phyloP scores from a whole-genome alignment of 2,888 invertebrate species.

The Hypomecis punctinalis region DNA sequence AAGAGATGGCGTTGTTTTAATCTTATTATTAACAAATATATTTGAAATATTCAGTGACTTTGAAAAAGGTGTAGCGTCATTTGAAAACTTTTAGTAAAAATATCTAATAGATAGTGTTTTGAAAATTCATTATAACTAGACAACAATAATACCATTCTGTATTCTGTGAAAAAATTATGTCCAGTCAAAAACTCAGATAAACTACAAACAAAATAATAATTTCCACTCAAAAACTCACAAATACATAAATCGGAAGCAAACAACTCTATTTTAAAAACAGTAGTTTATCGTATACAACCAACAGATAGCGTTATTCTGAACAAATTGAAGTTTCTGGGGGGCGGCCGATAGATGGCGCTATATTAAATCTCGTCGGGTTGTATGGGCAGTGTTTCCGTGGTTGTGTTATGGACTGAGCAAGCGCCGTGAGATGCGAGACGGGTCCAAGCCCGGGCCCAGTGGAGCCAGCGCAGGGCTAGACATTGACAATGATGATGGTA shows the following conservation, averaged over 20 bases:
- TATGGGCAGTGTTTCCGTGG: constrained; percentile 38
- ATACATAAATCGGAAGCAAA: too few relatives aligned
- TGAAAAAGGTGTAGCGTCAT: neutral
- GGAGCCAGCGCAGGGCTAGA: constrained; percentile 70
- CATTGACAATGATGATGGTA: constrained; percentile 72
- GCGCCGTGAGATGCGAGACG: constrained; percentile 79
- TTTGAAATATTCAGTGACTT: too few relatives aligned
- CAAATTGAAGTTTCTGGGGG: neutral
- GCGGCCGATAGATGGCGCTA: constrained; percentile 46
- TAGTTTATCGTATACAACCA: too few relatives aligned
- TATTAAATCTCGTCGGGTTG: constrained; percentile 39
- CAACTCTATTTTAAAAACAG: too few relatives aligned
- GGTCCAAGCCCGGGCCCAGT: constrained; percentile 73
- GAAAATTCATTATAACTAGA: too few relatives aligned
- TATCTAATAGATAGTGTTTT: neutral
- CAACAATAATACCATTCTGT: too few relatives aligned
- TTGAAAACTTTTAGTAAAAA: neutral
- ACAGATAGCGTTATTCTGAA: constrained; percentile 8
- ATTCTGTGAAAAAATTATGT: too few relatives aligned
- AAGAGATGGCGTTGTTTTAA: neutral
- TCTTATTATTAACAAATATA: too few relatives aligned
- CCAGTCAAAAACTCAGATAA: too few relatives aligned
- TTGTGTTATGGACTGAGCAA: constrained; percentile 53
- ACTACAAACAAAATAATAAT: too few relatives aligned
- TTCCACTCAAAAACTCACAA: too few relatives aligned